Conservation (phyloP, 2,888 invertebrate species). For the Tetheella fluctuosa region DNA sequence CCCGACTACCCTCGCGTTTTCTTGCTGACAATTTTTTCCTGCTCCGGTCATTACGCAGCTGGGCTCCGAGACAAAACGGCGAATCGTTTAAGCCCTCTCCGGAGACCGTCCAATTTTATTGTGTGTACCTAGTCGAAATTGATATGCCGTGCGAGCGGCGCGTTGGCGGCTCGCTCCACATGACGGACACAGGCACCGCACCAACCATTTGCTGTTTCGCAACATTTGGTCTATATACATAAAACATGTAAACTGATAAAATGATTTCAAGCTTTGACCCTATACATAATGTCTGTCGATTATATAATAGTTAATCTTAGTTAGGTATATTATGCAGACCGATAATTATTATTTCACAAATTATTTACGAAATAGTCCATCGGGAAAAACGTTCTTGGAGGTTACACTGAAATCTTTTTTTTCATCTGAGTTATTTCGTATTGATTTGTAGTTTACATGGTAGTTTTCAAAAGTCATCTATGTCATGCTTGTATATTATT, state of each 20-base stretch:
- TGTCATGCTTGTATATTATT: too few relatives aligned
- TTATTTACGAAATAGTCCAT: too few relatives aligned
- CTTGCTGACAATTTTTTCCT: slow-evolving; percentile 85
- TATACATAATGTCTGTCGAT: background rate
- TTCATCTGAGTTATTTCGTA: too few relatives aligned
- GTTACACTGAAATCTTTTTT: too few relatives aligned
- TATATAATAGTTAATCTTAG: too few relatives aligned
- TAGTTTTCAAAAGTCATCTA: too few relatives aligned
- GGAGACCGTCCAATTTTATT: slow-evolving; percentile 84
- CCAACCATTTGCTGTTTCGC: slow-evolving; percentile 58
- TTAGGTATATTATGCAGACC: too few relatives aligned
- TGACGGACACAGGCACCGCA: slow-evolving; percentile 59
- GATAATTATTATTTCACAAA: too few relatives aligned
- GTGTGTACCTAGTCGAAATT: slow-evolving; percentile 82
- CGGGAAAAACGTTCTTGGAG: too few relatives aligned
- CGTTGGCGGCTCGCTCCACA: slow-evolving; percentile 58
- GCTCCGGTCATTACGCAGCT: slow-evolving; percentile 83
- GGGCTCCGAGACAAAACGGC: slow-evolving; percentile 84
- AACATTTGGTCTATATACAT: slow-evolving; percentile 36
- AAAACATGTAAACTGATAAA: background rate
- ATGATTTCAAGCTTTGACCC: background rate
- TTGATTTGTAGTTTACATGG: too few relatives aligned
- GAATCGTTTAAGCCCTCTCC: slow-evolving; percentile 84
- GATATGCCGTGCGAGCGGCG: slow-evolving; percentile 78
- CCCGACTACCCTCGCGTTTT: slow-evolving; percentile 83